phyloP scores from a whole-genome alignment of 2,888 invertebrate species.

The Torymus aiolomorphi region DNA sequence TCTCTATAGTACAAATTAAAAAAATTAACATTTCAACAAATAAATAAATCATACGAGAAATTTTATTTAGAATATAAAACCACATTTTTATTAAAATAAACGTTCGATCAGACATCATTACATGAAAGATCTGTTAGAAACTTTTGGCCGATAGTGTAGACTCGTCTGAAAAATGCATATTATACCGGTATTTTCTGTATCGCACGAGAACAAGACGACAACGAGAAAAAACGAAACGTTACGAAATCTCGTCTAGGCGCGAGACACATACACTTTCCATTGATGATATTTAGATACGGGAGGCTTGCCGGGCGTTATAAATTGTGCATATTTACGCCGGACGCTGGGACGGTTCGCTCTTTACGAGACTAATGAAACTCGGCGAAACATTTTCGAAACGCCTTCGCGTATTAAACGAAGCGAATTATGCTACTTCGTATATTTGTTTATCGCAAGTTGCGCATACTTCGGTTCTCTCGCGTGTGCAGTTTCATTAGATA shows the following conservation, averaged over 20 bases:
- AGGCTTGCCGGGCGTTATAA: slow-evolving; percentile 19
- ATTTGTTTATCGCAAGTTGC: background rate
- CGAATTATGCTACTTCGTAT: background rate
- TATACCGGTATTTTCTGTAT: slow-evolving; percentile 22
- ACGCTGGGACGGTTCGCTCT: background rate
- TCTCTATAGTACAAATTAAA: too few species aligned
- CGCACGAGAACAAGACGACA: background rate
- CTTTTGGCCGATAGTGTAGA: background rate
- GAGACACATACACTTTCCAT: slow-evolving; percentile 30
- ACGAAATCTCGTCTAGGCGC: slow-evolving; percentile 13
- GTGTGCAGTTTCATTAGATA: too few species aligned
- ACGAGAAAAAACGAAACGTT: slow-evolving; percentile 13
- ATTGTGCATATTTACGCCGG: slow-evolving; percentile 9
- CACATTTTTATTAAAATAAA: too few species aligned
- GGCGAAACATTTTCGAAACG: slow-evolving; percentile 5
- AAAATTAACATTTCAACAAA: too few species aligned
- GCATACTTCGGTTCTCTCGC: background rate
- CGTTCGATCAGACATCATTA: too few species aligned
- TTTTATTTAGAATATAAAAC: too few species aligned
- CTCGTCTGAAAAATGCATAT: background rate
- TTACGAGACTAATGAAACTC: slow-evolving; percentile 27
- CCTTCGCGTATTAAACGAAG: slow-evolving; percentile 2
- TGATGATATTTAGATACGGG: slow-evolving; percentile 29
- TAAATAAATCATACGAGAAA: too few species aligned
- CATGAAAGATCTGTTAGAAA: background rate